Evolutionary conservation across 2,113 vertebrate species (phyloP).

Genomic region (Trinectes maculatus): DNA sequence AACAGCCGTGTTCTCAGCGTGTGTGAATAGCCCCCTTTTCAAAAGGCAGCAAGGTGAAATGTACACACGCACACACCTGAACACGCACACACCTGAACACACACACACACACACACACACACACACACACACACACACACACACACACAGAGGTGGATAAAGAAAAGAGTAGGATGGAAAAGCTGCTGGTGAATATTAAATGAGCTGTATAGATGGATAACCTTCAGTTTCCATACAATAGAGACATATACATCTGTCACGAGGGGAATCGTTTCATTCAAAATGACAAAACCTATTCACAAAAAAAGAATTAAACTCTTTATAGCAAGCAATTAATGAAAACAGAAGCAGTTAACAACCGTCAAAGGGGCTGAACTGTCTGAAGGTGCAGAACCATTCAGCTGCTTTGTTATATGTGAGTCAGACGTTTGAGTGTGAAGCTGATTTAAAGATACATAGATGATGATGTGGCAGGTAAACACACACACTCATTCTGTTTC

Average conservation of each 20-base stretch:
- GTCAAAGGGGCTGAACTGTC: too few relatives aligned
- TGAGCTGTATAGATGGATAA: conserved; percentile 19
- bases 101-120: conserved; percentile 33
- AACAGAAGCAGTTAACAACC: too few relatives aligned
- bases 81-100: conserved; percentile 24
- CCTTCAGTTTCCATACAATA: conserved; percentile 15
- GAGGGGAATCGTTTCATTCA: too few relatives aligned
- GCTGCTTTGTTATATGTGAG: too few relatives aligned
- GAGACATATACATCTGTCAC: not conserved
- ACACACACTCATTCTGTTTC: not conserved
- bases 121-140: conserved; percentile 30
- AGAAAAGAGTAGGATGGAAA: conserved; percentile 25
- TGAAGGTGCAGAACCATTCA: too few relatives aligned
- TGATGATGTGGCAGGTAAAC: not conserved
- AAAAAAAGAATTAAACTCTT: too few relatives aligned
- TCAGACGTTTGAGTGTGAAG: too few relatives aligned
- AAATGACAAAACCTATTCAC: too few relatives aligned
- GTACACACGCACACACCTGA: conserved; percentile 30
- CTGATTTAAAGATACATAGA: too few relatives aligned
- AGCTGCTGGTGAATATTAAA: conserved; percentile 14
- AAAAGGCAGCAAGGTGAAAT: conserved; percentile 70
- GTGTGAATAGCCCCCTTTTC: conserved; percentile 57
- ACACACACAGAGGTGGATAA: conserved; percentile 25
- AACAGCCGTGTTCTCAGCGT: conserved; percentile 40
- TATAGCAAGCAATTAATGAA: too few relatives aligned